A percentile compares a stretch with the other conserved stretches of the same genome.
phyloP scores from a whole-genome alignment of 2,888 invertebrate genomes.

The Idaea biselata region DNA sequence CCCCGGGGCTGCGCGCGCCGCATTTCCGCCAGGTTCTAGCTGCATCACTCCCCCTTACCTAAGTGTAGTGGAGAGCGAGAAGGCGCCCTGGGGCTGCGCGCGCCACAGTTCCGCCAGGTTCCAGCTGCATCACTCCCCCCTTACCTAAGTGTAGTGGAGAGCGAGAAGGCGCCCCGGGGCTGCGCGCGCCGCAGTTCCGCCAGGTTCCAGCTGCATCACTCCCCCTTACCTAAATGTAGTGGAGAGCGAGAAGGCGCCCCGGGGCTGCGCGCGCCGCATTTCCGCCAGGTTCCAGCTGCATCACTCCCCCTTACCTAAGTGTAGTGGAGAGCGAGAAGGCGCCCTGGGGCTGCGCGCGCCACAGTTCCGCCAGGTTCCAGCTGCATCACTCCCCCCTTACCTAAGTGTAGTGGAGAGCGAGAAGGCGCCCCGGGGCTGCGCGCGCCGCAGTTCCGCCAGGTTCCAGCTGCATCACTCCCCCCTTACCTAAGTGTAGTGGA shows the following conservation, averaged over 20 bases:
- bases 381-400: too few relatives aligned
- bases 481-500: constrained; percentile 93
- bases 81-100: constrained; percentile 96
- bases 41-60: constrained; percentile 93
- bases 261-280: constrained; percentile 93
- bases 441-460: constrained; percentile 93
- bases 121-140: too few relatives aligned
- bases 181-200: constrained; percentile 97
- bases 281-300: constrained; percentile 99
- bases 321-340: constrained; percentile 99
- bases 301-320: constrained; percentile 88
- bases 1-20: constrained; percentile 95
- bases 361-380: too few relatives aligned
- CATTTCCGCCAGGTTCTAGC: constrained; percentile 97
- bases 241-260: constrained; percentile 97
- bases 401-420: constrained; percentile 97
- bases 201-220: constrained; percentile 8
- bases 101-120: too few relatives aligned
- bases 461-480: background rate
- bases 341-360: constrained; percentile 95
- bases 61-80: constrained; percentile 97
- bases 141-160: constrained; percentile 93
- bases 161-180: constrained; percentile 96
- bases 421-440: constrained; percentile 97
- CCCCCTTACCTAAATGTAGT: constrained; percentile 89